phyloP scores from a whole-genome alignment of 2,113 vertebrate genomes.

The Sorex fumeus region DNA sequence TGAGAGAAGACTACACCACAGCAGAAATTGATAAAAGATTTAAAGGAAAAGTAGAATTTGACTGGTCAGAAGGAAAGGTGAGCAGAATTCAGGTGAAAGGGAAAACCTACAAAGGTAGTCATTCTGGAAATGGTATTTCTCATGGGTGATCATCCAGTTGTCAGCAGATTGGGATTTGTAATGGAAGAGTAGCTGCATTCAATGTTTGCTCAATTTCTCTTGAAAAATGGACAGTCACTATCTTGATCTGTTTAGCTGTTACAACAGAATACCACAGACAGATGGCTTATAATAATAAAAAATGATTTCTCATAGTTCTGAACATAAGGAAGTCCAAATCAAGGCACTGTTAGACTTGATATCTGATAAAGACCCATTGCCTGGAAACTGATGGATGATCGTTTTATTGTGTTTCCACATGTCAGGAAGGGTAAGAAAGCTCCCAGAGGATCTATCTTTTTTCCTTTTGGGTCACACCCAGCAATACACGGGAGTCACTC shows the following conservation, averaged over 20 bases:
- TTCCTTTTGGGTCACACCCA: too few relatives aligned
- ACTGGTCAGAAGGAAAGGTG: background rate
- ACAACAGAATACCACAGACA: background rate
- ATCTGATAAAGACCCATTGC: background rate
- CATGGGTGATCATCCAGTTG: too few relatives aligned
- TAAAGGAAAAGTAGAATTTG: background rate
- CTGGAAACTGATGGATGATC: background rate
- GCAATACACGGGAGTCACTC: too few relatives aligned
- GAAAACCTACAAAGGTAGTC: too few relatives aligned
- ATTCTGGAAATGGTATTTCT: background rate
- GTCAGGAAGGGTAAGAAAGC: background rate
- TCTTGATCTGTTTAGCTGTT: background rate
- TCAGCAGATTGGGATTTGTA: background rate
- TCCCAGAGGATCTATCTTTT: too few relatives aligned
- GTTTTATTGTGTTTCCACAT: background rate
- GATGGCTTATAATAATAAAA: background rate
- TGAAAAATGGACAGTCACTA: background rate
- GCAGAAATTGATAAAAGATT: background rate
- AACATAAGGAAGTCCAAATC: background rate
- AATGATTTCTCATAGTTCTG: background rate
- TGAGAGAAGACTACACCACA: background rate
- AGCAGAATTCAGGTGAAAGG: accelerated
- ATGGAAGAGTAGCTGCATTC: background rate
- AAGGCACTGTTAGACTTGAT: background rate
- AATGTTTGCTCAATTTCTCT: background rate